A percentile compares a stretch with the other conserved stretches of the same genome.
These are phyloP conservation scores for Drosophila subsilvestris DNA, from an alignment of 2,888 invertebrate species.

Conservation along the genomic window DNA sequence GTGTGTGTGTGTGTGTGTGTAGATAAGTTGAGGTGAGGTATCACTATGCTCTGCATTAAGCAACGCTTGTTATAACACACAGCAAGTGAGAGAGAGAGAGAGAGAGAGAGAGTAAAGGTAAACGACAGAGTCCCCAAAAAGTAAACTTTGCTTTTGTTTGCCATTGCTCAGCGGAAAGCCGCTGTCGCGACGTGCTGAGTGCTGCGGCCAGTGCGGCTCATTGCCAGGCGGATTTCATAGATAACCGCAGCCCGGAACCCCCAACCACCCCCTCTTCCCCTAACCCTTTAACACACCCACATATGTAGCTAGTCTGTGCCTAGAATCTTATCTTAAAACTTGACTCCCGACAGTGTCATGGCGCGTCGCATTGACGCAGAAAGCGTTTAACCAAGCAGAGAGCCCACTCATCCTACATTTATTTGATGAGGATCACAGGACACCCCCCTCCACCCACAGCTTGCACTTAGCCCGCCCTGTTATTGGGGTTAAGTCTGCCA, in stretches of 20 bases:
- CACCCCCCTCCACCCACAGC: background rate
- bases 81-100: slow-evolving; percentile 11
- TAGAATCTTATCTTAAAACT: slow-evolving; percentile 81
- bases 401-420: slow-evolving; percentile 12
- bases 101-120: background rate
- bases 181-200: background rate
- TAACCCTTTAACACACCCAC: slow-evolving; percentile 11
- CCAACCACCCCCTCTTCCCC: background rate
- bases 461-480: background rate
- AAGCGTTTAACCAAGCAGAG: slow-evolving; percentile 16
- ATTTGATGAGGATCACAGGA: background rate
- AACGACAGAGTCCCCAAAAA: slow-evolving; percentile 47
- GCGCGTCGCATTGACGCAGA: slow-evolving; percentile 50
- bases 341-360: slow-evolving; percentile 63
- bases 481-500: background rate
- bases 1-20: slow-evolving; percentile 29
- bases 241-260: slow-evolving; percentile 50
- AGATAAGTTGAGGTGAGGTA: slow-evolving; percentile 71
- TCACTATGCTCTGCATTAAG: slow-evolving; percentile 47
- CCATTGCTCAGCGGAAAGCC: slow-evolving; percentile 53
- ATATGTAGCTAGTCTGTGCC: slow-evolving; percentile 26
- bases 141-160: slow-evolving; percentile 68
- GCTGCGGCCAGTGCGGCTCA: slow-evolving; percentile 56
- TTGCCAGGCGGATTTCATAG: slow-evolving; percentile 72
- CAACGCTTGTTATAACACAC: slow-evolving; percentile 58